Evolutionary conservation across 1,140 invertebrate genomes (phyloP), one percentile per base, ranked within the genome.

Genomic region (Drosophila leontia): DNA sequence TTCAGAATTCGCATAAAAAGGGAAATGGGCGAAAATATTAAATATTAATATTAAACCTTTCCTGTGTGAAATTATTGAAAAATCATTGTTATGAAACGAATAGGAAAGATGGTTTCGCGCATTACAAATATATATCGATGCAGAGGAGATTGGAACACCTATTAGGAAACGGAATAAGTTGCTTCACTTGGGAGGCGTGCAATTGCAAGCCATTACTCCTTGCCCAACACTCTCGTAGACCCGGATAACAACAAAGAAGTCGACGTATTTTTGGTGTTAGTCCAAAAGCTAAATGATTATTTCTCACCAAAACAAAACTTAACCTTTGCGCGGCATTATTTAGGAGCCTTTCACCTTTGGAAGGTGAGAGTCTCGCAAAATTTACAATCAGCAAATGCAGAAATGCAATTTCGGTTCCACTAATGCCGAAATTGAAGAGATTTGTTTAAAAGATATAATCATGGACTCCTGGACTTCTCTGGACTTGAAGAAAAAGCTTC

Each of bases 391-490:
- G 11, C 61, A 65, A 65, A 58, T 71, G 19, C 15, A 56, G 17
- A 65, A 72, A 58, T 74, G 70, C 32, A 11, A 50, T 32, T 65
- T 60, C 11, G 70, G 62, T 13, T 47, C 62, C 56, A 13, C 63
- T 61, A 67, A 55, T 58, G 19, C 17, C 19, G 55, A 75, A 58
- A 63, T 69, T 44, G 45, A 62, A 74, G 62, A 65, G 23, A 65
- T 72, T 23, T 72, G 53, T 59, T 42, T 72, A 42, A 65, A 64
- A 7, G 55, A 72, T 53, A 72, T 64, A 64, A 64, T 71, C 17
- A 69, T 62, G 34, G 60, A 70, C 41, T 53, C 41, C 7, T 39
- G 32, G 32, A 34, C 32, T 34, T 34, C 29, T 11, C 23, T 41
- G 26, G 48, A 77, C 17, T 42, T 71, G 13, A 77, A 65, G 23